These are phyloP conservation scores for Aphidius colemani DNA, from an alignment of 2,888 invertebrate species.

Conservation along the genomic window DNA sequence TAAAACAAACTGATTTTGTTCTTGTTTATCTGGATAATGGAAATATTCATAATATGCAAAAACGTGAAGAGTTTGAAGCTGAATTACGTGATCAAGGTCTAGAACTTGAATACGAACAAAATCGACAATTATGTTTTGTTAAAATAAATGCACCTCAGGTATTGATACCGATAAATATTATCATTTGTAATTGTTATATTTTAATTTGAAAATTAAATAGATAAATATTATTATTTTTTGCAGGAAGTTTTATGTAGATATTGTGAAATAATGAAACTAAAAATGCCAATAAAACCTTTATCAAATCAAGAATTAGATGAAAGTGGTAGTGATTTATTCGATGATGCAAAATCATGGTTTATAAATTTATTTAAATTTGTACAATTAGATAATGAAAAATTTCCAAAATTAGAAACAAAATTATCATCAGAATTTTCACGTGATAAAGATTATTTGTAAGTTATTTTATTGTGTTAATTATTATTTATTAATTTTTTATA, in stretches of 20 bases:
- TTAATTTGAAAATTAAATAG: neutral
- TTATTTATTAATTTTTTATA: conserved; percentile 17
- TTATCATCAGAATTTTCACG: conserved; percentile 72
- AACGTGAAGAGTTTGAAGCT: conserved; percentile 58
- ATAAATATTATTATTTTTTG: conserved; percentile 3
- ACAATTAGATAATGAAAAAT: conserved; percentile 65
- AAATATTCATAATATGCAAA: conserved; percentile 47
- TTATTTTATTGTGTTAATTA: conserved; percentile 35
- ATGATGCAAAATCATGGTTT: conserved; percentile 61
- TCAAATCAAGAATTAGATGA: conserved; percentile 38
- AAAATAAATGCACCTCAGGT: conserved; percentile 74
- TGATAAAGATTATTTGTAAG: conserved; percentile 76
- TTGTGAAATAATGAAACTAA: conserved; percentile 76
- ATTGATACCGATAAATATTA: conserved; percentile 17
- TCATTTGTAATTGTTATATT: neutral
- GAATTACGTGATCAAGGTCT: conserved; percentile 63
- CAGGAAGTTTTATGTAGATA: conserved; percentile 72
- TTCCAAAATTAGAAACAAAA: conserved; percentile 68
- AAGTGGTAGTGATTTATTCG: conserved; percentile 54
- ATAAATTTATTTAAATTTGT: conserved; percentile 64
- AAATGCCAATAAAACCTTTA: conserved; percentile 72
- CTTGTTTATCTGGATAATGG: conserved; percentile 65
- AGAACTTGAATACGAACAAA: conserved; percentile 67
- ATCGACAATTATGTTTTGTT: conserved; percentile 69
- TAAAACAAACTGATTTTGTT: conserved; percentile 66